Evolutionary conservation across 2,113 vertebrate species (phyloP).

Genomic region (Callochromis pleurospilus): DNA sequence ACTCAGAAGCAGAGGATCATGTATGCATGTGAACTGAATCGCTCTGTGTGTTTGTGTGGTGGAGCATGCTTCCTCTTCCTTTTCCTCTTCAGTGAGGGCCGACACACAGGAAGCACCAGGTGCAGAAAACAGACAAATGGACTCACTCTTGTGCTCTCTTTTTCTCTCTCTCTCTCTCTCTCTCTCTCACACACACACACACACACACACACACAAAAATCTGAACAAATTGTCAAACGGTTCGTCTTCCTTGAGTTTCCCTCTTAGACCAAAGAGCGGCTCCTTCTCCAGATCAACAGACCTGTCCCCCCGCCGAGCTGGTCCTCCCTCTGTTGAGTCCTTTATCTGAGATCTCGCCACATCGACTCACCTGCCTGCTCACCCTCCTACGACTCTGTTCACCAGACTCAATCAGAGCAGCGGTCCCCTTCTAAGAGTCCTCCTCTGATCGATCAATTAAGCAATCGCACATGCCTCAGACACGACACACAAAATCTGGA

Average conservation of each 20-base stretch:
- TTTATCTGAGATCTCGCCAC: background rate
- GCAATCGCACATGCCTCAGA: background rate
- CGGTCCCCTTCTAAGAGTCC: background rate
- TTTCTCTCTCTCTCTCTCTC: background rate
- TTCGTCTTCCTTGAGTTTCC: background rate
- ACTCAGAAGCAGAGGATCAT: slow-evolving; percentile 8
- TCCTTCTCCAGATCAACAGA: background rate
- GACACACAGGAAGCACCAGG: slow-evolving; percentile 16
- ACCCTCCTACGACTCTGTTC: background rate
- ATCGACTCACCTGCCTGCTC: background rate
- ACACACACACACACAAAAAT: background rate
- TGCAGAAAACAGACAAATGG: background rate
- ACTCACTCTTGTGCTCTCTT: background rate
- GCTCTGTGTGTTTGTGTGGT: background rate
- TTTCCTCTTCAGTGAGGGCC: slow-evolving; percentile 1
- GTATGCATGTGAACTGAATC: background rate
- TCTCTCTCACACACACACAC: no score
- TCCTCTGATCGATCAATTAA: background rate
- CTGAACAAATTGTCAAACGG: background rate
- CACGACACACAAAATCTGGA: background rate
- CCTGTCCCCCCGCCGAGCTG: background rate
- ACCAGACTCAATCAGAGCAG: background rate
- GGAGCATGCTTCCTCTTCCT: slow-evolving; percentile 39
- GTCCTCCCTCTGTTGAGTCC: background rate
- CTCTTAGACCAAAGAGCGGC: background rate